Base-by-base conservation (phyloP, 2,113 vertebrate species). In the Mixornis gularis region DNA sequence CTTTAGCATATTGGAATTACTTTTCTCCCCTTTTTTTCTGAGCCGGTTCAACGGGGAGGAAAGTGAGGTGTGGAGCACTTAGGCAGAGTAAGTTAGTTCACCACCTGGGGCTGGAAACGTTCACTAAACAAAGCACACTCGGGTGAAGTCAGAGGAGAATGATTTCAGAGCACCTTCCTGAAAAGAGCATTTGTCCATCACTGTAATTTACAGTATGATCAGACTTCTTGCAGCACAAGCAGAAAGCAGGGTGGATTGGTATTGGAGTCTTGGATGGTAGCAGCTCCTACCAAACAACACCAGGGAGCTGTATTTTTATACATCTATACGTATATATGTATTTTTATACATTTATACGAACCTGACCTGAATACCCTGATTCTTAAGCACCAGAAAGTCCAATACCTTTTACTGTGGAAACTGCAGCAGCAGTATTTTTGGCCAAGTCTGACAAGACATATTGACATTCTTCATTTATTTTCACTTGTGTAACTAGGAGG, bases 91-190 rank as follows among this genome's bases (percentile, higher is more conserved):
- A 48, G 7, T 8, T 3, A 68, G 30, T 8, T 63, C 70, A 53
- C 25, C 55, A 7, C 38, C 7, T 1, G 3, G 49, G 59, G 53
- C 13, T n/a, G n/a, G 40, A 32, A 53, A 22, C 22, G 1, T 2
- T 9, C 59, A 30, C 40, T 10, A n/a, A 76, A 43, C 13, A 48
- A 59, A 76, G 52, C 34, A 26, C 8, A 3, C 27, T 13, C 0
- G 2, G 51, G 30, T 3, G 3, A 86, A 7, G 36, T 49, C n/a
- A 21, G 58, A 18, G 0, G 5, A 44, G 56, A 46, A 5, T 2
- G 1, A 25, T 4, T 46, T 12, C 43, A 63, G 41, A 58, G n/a
- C 13, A 10, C 7, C 25, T 17, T 36, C 38, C 36, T 16, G 21
- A 58, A 62, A 30, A 20, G 11, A 16, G 17, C 2, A 0, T 3